Evolutionary conservation across 2,113 vertebrate species (phyloP).

Genomic region (Leptosomus discolor): DNA sequence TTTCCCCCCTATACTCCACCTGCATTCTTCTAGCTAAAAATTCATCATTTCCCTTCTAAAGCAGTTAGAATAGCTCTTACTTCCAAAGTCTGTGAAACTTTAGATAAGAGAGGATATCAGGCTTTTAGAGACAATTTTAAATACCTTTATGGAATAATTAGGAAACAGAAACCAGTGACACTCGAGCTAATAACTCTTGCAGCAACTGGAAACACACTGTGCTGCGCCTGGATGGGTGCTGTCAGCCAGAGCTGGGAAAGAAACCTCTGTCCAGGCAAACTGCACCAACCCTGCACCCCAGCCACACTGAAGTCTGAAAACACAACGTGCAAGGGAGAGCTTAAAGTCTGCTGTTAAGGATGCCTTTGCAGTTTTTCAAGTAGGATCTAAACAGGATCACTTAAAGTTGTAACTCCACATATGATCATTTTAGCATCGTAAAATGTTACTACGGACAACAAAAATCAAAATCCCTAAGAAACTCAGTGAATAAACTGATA

Average conservation of each 20-base stretch:
- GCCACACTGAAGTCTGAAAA: background rate
- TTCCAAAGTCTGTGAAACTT: background rate
- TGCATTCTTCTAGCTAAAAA: background rate
- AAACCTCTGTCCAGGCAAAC: background rate
- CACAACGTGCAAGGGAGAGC: background rate
- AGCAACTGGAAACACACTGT: background rate
- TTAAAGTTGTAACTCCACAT: background rate
- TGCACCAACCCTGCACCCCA: background rate
- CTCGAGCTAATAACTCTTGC: background rate
- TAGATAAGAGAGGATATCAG: background rate
- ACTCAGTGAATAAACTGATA: background rate
- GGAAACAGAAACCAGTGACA: background rate
- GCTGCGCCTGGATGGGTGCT: background rate
- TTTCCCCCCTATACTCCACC: background rate
- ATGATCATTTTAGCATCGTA: background rate
- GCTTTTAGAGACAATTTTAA: background rate
- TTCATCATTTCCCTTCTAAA: background rate
- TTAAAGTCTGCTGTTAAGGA: background rate
- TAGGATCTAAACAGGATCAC: fast-evolving
- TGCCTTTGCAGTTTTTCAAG: background rate
- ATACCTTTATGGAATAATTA: background rate
- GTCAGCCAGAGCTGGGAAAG: background rate
- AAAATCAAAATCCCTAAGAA: background rate
- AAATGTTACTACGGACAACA: background rate
- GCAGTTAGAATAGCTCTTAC: fast-evolving